These are phyloP conservation scores for Ornithoptera priamus DNA, from an alignment of 2,888 invertebrate genomes.

Conservation along the genomic window DNA sequence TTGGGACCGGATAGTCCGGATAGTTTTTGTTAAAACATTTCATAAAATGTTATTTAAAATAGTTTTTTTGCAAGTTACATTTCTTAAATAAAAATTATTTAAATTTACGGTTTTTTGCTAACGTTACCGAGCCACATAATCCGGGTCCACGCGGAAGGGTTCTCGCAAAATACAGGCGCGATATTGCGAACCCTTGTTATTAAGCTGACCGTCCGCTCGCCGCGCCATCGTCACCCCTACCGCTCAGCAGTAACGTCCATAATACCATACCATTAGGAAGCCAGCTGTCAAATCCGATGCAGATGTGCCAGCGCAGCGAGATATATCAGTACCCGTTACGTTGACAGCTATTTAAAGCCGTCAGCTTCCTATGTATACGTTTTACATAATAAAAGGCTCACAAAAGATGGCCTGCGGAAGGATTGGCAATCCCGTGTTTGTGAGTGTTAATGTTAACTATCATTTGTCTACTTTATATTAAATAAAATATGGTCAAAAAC, in stretches of 20 bases:
- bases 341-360: slow-evolving; percentile 42
- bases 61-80: background rate
- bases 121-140: slow-evolving; percentile 51
- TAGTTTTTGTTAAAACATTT: no score
- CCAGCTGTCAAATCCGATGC: slow-evolving; percentile 41
- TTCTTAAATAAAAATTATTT: background rate
- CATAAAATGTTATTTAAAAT: no score
- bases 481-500: no score
- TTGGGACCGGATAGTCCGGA: no score
- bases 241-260: background rate
- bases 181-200: slow-evolving; percentile 42
- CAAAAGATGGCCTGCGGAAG: no score
- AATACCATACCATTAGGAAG: slow-evolving; percentile 11
- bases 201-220: slow-evolving; percentile 30
- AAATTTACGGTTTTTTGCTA: slow-evolving; percentile 38
- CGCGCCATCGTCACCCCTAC: background rate
- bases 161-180: slow-evolving; percentile 66
- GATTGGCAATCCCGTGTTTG: background rate
- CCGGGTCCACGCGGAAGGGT: slow-evolving; percentile 68
- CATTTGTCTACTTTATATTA: no score
- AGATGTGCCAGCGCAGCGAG: slow-evolving; percentile 41
- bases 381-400: no score
- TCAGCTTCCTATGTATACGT: slow-evolving; percentile 49
- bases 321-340: slow-evolving; percentile 38
- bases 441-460: no score